Evolutionary conservation across 2,888 invertebrate species (phyloP), one percentile per base, ranked within the genome.

Genomic region (Tenthredo scrophulariae): DNA sequence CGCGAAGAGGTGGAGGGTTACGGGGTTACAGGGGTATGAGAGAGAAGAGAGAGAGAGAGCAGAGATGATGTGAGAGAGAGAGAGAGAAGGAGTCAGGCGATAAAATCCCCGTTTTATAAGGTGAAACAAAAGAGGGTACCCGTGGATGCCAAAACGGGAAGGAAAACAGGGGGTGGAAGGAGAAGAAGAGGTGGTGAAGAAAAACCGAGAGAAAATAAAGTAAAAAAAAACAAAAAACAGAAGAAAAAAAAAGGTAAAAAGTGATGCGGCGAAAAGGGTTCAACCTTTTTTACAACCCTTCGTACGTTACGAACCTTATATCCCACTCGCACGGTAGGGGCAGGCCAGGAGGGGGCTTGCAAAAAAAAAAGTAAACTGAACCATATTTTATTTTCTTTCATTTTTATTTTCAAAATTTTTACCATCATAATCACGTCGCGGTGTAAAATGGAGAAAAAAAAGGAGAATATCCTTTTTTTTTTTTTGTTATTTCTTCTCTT

Each of bases 51-150:
- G 26, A 37, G 58, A 37, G 43, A 50, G n/a, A 50, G n/a, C n/a
- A n/a, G 18, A n/a, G 50, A 50, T 18, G 50, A 50, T 4, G 18
- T 0, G 18, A 50, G n/a, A 18, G 54, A 54, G n/a, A n/a, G 7
- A n/a, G n/a, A 7, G 84, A n/a, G n/a, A 18, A 7, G n/a, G n/a
- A 54, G 54, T n/a, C n/a, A n/a, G 84, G 84, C 84, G 84, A 85
- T 85, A 85, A 85, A 85, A 85, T 85, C 75, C 84, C 26, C 74
- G 84, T 85, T 85, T 85, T 84, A 84, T 85, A 84, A 85, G 85
- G 84, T 84, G 83, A 85, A 84, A 85, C 85, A 85, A 85, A 85
- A 84, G 85, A 84, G 83, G 83, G 29, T 5, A 29, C 33, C 33
- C 37, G 62, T 10, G 37, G 65, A 15, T 65, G 26, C 13, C 6